Base-by-base conservation (phyloP, 64 coral and sea anemone genomes). In the Actinia tenebrosa region DNA sequence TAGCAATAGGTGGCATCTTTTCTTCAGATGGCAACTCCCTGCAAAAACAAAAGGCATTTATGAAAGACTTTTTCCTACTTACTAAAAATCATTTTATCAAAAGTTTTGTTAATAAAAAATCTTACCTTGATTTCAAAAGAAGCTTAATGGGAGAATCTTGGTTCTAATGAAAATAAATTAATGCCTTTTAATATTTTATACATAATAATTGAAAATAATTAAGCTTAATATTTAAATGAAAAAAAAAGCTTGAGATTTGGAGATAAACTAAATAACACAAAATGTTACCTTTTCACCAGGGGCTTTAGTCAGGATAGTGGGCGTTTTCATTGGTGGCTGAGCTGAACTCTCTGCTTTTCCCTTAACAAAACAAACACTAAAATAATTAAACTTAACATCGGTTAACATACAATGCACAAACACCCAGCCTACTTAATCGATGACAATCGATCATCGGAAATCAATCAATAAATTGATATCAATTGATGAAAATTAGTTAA, bases 71-170 rank as follows among this genome's bases (percentile, higher is more conserved):
- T 10, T 75, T 75, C 5, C 71, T 3, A 27, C 15, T 64, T 25
- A 30, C 3, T 63, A 8, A 5, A 85, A 43, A 23, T 85, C 17
- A 58, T 58, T 58, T 58, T 13, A 58, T 58, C 15, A 58, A 58
- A 58, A 50, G 7, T 5, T 50, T 50, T 8, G 47, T 50, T 5
- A 50, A 50, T 50, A 50, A 50, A 64, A 22, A 64, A 64, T 22
- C 22, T 75, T 75, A 95, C 94, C 94, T 95, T 87, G 94, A 78
- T 79, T 95, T 95, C 60, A 95, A 64, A 23, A 95, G 71, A 60
- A 95, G 91, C 86, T 95, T 95, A 45, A 95, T 91, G 20, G 94
- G 90, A 58, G 91, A 87, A 89, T 95, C 94, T 71, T 92, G 94
- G 77, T 83, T 89, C 94, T 95, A 64, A n/a, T 26, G 20, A 69